A percentile compares a stretch with the other conserved stretches of the same genome.
These are phyloP conservation scores for Tetragnatha montana DNA, from an alignment of 2,888 invertebrate species.

Conservation along the genomic window DNA sequence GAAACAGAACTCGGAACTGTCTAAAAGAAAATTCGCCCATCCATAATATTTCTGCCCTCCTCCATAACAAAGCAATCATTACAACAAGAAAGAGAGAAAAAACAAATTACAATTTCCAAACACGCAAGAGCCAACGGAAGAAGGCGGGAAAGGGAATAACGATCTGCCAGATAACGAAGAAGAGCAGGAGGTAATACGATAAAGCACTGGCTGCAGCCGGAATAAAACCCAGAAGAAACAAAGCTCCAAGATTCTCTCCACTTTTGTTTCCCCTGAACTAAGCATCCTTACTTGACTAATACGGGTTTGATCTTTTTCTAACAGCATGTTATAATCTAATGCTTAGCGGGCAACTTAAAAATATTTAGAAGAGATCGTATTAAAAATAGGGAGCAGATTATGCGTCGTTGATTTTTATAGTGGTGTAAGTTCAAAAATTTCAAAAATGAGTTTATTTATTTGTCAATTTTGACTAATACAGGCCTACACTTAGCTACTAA, in stretches of 20 bases:
- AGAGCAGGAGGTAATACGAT: slow-evolving; percentile 6
- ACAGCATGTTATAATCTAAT: not conserved
- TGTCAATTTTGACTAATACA: too few relatives aligned
- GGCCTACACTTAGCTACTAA: too few relatives aligned
- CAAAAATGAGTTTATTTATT: too few relatives aligned
- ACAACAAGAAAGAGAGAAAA: not conserved
- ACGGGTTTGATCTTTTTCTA: not conserved
- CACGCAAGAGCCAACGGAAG: not conserved
- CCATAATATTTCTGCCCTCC: not conserved
- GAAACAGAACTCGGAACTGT: not conserved
- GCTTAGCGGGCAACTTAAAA: not conserved
- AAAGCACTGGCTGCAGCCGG: not conserved
- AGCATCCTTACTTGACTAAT: not conserved
- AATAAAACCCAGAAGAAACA: not conserved
- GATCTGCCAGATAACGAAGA: slow-evolving; percentile 12
- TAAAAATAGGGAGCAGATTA: not conserved
- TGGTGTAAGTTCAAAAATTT: too few relatives aligned
- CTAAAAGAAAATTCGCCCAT: not conserved
- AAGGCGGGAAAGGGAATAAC: slow-evolving; percentile 3
- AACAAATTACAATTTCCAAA: slow-evolving; percentile 19
- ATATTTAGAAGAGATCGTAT: not conserved
- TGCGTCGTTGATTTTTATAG: too few relatives aligned
- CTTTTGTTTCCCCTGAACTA: not conserved
- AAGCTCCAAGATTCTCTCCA: not conserved
- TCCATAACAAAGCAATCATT: slow-evolving; percentile 25